phyloP scores from a whole-genome alignment of 2,113 vertebrate species.

The Emydura subglobosa region DNA sequence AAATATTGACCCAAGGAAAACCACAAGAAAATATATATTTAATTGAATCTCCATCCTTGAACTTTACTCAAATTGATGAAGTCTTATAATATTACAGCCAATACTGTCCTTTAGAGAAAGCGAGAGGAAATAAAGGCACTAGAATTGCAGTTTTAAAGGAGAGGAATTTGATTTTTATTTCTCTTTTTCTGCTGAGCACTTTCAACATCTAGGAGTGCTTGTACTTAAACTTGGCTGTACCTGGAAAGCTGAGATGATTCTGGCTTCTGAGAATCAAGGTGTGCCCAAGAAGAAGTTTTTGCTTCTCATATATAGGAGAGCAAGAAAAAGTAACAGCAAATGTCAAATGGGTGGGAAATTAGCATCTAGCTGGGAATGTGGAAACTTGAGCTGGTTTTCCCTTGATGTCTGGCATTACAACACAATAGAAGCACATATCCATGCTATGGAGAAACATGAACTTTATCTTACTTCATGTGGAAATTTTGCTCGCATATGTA shows the following conservation, averaged over 20 bases:
- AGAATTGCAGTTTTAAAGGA: neutral
- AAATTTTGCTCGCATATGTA: neutral
- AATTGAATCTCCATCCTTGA: slow-evolving; percentile 4
- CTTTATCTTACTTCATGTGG: neutral
- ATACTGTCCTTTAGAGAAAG: neutral
- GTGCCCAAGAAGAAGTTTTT: neutral
- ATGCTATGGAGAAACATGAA: neutral
- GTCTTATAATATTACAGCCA: neutral
- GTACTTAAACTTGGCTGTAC: neutral
- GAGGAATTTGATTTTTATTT: neutral
- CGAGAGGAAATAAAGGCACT: neutral
- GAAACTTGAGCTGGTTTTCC: neutral
- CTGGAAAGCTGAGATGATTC: neutral
- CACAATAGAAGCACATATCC: neutral
- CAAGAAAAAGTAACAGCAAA: neutral
- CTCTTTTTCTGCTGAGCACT: neutral
- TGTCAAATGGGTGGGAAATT: neutral
- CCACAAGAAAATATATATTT: neutral
- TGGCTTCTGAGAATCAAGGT: neutral
- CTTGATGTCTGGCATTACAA: neutral
- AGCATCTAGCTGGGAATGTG: neutral
- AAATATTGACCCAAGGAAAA: neutral
- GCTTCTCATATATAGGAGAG: neutral
- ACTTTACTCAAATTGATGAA: neutral
- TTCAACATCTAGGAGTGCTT: neutral